Conservation (phyloP, 1,140 invertebrate genomes). For the Brachionus angularis region DNA sequence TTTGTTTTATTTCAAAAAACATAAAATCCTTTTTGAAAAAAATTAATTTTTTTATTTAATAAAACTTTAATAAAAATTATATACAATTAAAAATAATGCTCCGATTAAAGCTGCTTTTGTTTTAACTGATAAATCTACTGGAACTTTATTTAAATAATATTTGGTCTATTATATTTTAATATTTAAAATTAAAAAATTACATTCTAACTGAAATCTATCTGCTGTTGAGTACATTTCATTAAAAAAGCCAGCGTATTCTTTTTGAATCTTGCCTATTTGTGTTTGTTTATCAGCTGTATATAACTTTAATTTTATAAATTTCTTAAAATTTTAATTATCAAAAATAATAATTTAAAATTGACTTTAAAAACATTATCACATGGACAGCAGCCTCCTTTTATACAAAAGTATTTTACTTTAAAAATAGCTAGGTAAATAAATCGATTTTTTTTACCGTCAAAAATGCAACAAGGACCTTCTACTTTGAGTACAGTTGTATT, state of each 20-base stretch:
- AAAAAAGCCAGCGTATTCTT: slow-evolving; percentile 32
- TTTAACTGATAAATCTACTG: slow-evolving; percentile 46
- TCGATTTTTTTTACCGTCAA: slow-evolving; percentile 6
- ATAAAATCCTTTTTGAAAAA: neutral
- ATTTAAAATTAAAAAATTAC: neutral
- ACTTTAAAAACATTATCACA: slow-evolving; percentile 11
- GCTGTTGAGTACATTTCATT: slow-evolving; percentile 7
- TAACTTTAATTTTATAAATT: neutral
- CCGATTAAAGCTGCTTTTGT: slow-evolving; percentile 1
- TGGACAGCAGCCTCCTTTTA: neutral
- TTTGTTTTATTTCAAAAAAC: neutral
- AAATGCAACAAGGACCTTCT: slow-evolving; percentile 28
- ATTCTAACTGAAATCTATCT: slow-evolving; percentile 12
- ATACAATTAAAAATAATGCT: slow-evolving; percentile 40
- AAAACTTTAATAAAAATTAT: neutral
- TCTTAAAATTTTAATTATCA: neutral
- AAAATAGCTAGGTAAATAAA: neutral
- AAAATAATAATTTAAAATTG: neutral
- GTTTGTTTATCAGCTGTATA: slow-evolving; percentile 3
- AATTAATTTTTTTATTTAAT: neutral
- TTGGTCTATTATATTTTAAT: neutral
- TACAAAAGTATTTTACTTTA: neutral
- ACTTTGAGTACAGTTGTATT: neutral
- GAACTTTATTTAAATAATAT: slow-evolving; percentile 46
- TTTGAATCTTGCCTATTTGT: slow-evolving; percentile 20